Conservation (phyloP, 2,113 vertebrate species). For the Poeciliopsis turrubarensis region DNA sequence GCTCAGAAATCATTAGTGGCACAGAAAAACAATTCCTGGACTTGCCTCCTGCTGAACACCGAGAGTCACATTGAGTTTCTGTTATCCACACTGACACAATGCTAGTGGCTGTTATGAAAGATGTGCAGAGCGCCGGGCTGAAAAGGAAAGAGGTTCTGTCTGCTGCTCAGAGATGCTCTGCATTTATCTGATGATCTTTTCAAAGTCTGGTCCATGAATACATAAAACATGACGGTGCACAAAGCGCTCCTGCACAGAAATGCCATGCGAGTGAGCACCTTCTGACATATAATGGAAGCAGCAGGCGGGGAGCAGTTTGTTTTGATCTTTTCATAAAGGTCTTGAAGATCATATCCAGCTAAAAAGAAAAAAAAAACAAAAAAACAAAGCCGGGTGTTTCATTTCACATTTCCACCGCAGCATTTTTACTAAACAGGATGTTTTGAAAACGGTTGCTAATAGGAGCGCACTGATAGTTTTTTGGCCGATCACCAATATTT, state of each 20-base stretch:
- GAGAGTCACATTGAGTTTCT: neutral
- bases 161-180: slow-evolving; percentile 35
- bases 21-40: neutral
- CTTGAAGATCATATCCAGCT: neutral
- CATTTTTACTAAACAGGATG: no score
- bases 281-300: neutral
- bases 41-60: neutral
- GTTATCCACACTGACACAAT: neutral
- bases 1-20: neutral
- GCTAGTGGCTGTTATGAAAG: neutral
- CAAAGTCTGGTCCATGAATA: slow-evolving; percentile 34
- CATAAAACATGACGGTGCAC: slow-evolving; percentile 45
- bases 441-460: no score
- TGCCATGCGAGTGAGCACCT: neutral
- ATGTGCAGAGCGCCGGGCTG: slow-evolving; percentile 35
- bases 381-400: no score
- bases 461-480: no score
- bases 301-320: neutral
- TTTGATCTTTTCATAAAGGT: neutral
- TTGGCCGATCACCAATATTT: no score
- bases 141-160: slow-evolving; percentile 38
- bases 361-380: no score
- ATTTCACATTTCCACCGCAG: no score
- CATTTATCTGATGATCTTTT: slow-evolving; percentile 47
- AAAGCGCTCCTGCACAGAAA: slow-evolving; percentile 9